Evolutionary conservation across 2,113 vertebrate species (phyloP), one percentile per base, ranked within the genome.

Genomic region (Fukomys damarensis): DNA sequence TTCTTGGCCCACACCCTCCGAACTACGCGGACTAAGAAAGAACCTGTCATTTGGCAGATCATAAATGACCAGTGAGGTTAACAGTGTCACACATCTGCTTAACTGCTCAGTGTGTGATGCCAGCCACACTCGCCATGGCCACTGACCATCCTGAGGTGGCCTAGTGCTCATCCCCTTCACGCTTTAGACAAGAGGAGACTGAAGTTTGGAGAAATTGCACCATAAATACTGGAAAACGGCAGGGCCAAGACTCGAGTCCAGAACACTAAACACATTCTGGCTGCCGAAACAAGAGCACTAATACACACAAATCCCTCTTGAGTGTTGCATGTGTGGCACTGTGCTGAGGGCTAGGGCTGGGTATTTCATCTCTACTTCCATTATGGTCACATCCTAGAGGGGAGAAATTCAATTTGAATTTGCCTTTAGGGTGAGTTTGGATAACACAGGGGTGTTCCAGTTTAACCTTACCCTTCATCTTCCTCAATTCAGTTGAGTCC

Each of bases 101-200:
- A 79, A 56, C 30, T 61, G 3, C 41, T 89, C 41, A 91, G n/a
- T 95, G 38, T 72, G 28, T 28, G 12, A 61, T 16, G 3, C 30
- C 86, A 70, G 56, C 89, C 80, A 54, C 46, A 41, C 32, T 19
- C 19, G 24, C 72, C 14, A 6, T 35, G 28, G 83, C 19, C n/a
- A 92, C 46, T 38, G 46, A 58, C n/a, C 32, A 86, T 93, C 22
- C 26, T 91, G 32, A 81, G n/a, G 9, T 56, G 66, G 10, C 19
- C 3, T 59, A 63, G 1, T n/a, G 30, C 41, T 81, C 61, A 80
- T n/a, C 26, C 35, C 43, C 65, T 46, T 94, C n/a, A 90, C 49
- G 83, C 19, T 19, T 97, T 65, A 81, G n/a, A 91, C 74, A 90
- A 81, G 72, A 89, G 19, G 46, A 82, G 65, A 91, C 19, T 54